Conservation (phyloP, 2,113 vertebrate species). For the Epinephelus lanceolatus region DNA sequence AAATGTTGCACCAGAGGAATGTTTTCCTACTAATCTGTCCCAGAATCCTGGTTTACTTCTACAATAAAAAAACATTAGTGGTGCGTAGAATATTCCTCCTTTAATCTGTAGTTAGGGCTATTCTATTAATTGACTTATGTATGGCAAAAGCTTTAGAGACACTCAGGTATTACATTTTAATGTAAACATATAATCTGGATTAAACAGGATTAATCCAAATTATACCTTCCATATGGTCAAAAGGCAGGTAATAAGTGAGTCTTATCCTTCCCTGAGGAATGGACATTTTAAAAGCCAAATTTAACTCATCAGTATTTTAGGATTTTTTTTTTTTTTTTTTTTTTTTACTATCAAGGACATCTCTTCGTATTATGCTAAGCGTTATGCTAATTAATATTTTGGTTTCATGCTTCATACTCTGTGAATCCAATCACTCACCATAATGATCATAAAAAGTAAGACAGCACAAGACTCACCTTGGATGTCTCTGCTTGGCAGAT, state of each 20-base stretch:
- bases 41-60: conserved; percentile 3
- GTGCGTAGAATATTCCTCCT: not conserved
- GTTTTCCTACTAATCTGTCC: not conserved
- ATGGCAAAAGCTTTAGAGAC: conserved; percentile 26
- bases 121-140: conserved; percentile 32
- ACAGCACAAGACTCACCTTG: conserved; percentile 17
- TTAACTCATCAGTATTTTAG: not conserved
- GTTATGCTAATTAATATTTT: conserved; percentile 31
- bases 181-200: conserved; percentile 45
- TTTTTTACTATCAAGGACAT: not conserved
- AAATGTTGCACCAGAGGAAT: conserved; percentile 8
- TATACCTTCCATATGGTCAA: conserved; percentile 35
- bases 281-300: conserved; percentile 9
- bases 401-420: not conserved
- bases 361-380: not conserved
- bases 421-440: conserved; percentile 13
- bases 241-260: conserved; percentile 10
- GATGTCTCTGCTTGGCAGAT: conserved; percentile 31
- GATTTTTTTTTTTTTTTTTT: not conserved
- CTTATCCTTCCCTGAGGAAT: conserved; percentile 1
- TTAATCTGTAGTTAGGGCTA: conserved; percentile 5
- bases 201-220: conserved; percentile 39
- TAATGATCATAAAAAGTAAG: conserved; percentile 7
- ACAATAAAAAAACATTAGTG: not conserved
- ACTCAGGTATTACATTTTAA: conserved; percentile 30